Conservation (phyloP, 2,797 vertebrate species). For the Scolopax bukidnonensis region DNA sequence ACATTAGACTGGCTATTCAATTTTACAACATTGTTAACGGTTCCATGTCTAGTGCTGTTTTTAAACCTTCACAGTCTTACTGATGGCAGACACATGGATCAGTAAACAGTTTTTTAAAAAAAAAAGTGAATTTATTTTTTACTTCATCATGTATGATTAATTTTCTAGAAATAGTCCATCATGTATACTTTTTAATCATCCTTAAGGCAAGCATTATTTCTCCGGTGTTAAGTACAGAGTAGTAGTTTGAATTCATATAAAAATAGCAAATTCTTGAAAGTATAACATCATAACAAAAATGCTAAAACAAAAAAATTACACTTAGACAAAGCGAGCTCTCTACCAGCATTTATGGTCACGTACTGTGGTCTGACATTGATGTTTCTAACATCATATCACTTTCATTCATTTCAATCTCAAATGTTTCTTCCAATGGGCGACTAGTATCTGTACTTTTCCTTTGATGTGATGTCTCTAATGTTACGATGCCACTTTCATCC, state of each 20-base stretch:
- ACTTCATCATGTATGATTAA: conserved; percentile 36
- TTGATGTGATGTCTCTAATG: conserved; percentile 85
- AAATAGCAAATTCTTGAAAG: conserved; percentile 61
- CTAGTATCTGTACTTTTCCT: conserved; percentile 87
- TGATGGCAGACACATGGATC: conserved; percentile 12
- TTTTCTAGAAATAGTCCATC: conserved; percentile 40
- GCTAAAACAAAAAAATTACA: conserved; percentile 43
- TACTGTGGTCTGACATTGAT: conserved; percentile 95
- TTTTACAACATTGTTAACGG: not conserved
- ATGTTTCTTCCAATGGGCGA: conserved; percentile 86
- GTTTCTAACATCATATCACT: conserved; percentile 98
- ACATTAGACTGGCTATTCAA: not conserved
- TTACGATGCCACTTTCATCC: conserved; percentile 86
- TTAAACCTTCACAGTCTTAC: conserved; percentile 31
- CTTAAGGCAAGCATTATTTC: conserved; percentile 51
- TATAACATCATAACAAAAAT: conserved; percentile 60
- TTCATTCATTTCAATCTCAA: conserved; percentile 99
- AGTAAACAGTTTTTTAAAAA: not conserved
- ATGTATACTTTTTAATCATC: not conserved
- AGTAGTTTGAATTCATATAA: conserved; percentile 45
- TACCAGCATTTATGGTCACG: conserved; percentile 78
- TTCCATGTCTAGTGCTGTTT: not conserved
- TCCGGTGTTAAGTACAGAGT: conserved; percentile 36
- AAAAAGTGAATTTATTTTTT: conserved; percentile 46
- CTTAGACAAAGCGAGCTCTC: not conserved